Conservation (phyloP, 2,797 vertebrate genomes). For the Poecile montanus region DNA sequence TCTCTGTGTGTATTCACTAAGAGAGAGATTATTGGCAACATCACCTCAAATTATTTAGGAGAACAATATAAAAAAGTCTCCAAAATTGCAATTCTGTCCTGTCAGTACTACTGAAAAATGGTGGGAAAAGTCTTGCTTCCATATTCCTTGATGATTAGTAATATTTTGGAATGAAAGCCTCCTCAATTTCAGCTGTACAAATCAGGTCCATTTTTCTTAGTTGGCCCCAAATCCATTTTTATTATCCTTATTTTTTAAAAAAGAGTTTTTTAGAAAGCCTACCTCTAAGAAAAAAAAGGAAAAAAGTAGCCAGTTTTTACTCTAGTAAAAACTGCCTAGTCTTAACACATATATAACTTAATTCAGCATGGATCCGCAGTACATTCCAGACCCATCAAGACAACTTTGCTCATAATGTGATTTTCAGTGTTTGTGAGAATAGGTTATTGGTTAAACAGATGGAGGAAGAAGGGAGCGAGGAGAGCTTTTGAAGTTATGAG, state of each 20-base stretch:
- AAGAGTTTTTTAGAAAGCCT: neutral
- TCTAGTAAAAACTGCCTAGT: neutral
- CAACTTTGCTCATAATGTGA: neutral
- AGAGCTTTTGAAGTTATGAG: conserved; percentile 48
- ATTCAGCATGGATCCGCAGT: neutral
- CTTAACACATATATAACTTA: neutral
- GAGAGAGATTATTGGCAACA: neutral
- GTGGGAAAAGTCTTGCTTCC: neutral
- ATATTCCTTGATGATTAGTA: neutral
- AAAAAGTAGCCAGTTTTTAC: neutral
- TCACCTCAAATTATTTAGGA: neutral
- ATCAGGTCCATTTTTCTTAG: neutral
- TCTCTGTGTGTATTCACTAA: neutral
- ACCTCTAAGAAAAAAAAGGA: neutral
- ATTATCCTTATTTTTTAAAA: neutral
- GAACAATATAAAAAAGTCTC: neutral
- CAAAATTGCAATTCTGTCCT: neutral
- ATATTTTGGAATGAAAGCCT: rapidly evolving
- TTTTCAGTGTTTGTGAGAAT: conserved; percentile 49
- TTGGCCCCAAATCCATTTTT: neutral
- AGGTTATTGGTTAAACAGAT: conserved; percentile 50
- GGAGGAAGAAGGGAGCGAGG: neutral
- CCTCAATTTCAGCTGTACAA: neutral
- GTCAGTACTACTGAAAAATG: neutral
- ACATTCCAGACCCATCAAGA: neutral